Evolutionary conservation across 2,797 vertebrate species (phyloP).

Genomic region (Chromis chromis): DNA sequence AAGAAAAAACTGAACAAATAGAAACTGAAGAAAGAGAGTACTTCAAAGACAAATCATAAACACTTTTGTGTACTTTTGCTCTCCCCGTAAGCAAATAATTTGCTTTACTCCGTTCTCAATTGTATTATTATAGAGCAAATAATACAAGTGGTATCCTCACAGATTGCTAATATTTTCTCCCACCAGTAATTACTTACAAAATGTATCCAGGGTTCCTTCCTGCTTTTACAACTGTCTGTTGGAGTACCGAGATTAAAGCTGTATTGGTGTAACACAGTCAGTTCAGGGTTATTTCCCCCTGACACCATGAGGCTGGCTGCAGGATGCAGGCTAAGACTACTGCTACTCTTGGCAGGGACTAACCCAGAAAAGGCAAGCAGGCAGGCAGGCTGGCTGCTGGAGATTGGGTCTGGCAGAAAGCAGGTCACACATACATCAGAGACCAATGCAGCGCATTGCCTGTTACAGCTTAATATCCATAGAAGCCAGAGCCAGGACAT

Average conservation of each 20-base stretch:
- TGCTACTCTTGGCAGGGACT: constrained; percentile 70
- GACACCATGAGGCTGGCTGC: constrained; percentile 54
- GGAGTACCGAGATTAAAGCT: constrained; percentile 39
- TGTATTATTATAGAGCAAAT: constrained; percentile 26
- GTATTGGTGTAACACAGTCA: constrained; percentile 23
- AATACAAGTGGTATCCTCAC: constrained; percentile 13
- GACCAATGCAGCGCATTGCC: constrained; percentile 68
- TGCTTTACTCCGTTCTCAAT: constrained; percentile 22
- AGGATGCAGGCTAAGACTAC: constrained; percentile 56
- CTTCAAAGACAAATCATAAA: constrained; percentile 48
- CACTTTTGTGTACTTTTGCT: constrained; percentile 39
- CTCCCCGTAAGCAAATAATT: constrained; percentile 41
- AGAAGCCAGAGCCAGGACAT: constrained; percentile 67
- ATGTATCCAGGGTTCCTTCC: constrained; percentile 28
- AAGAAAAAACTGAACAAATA: constrained; percentile 39
- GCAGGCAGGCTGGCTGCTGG: constrained; percentile 58
- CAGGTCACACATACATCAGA: constrained; percentile 84
- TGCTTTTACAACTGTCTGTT: constrained; percentile 33
- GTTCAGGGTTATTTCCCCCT: constrained; percentile 33
- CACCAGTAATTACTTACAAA: constrained; percentile 21
- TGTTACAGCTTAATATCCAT: constrained; percentile 77
- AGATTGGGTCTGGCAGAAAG: constrained; percentile 79
- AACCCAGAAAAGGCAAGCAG: constrained; percentile 76
- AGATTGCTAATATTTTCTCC: constrained; percentile 6
- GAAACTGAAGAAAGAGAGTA: constrained; percentile 19